Evolutionary conservation across 2,797 vertebrate genomes (phyloP), one percentile per base, ranked within the genome.

Genomic region (Gallirallus australis): DNA sequence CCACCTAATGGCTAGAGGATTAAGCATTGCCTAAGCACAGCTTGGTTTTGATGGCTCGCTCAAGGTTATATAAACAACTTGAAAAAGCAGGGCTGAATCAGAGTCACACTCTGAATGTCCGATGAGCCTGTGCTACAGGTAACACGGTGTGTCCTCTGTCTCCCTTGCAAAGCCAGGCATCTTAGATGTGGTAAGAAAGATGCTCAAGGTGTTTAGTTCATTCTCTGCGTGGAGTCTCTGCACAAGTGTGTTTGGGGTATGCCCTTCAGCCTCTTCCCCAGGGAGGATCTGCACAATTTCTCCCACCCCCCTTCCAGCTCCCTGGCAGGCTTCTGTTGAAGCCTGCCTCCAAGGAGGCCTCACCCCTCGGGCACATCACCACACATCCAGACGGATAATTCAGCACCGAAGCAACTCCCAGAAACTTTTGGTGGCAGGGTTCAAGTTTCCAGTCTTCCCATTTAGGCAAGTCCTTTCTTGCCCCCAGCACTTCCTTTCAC

Each of bases 61-160:
- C 52, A 50, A 73, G 69, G 77, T 95, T 90, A 81, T 73, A 52
- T 90, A 90, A 95, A 95, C 85, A 96, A 70, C 65, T 88, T 88
- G 88, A 28, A 81, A 93, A 83, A 82, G 77, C 39, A 52, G 24
- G 54, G 52, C 66, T 93, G 92, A 93, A 72, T 96, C 94, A 93
- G 66, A 70, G 63, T 88, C 70, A 47, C 1, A 18, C 66, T 86
- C 77, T 77, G 42, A 56, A n/a, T 28, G 45, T 52, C 65, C 6
- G 1, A 4, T 31, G 45, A 60, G 71, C 63, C 60, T 57, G 31
- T 73, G 54, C 65, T 31, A 5, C 57, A 90, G 85, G 73, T 94
- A 48, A 66, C 5, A 2, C 16, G 9, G 27, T 37, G 7, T 86
- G 73, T 86, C 85, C 31, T 65, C 61, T 77, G 42, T 16, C 19